A percentile compares a stretch with the other conserved stretches of the same genome.
Evolutionary conservation across 64 coral and sea anemone genomes (phyloP).

Genomic region (Stichodactyla mertensii): DNA sequence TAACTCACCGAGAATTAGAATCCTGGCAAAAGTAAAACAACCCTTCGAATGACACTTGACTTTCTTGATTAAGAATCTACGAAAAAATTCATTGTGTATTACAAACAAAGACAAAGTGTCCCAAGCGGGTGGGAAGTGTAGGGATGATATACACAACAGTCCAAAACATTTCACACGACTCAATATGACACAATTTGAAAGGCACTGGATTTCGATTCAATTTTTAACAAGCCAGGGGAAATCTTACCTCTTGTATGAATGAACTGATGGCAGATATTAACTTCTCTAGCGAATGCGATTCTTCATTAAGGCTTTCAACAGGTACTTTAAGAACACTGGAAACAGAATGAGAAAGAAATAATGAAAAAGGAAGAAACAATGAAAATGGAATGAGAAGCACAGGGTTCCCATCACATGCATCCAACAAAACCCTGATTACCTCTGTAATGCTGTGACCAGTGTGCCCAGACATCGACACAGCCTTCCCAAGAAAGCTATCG

Average conservation of each 20-base stretch:
- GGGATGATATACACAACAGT: background rate
- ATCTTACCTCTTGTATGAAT: conserved; percentile 56
- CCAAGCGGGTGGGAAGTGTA: no score
- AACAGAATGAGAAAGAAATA: background rate
- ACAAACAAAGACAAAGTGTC: no score
- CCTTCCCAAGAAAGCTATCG: conserved; percentile 57
- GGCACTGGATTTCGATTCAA: no score
- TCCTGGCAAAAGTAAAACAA: conserved; percentile 66
- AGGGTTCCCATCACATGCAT: no score
- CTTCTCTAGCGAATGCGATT: conserved; percentile 38
- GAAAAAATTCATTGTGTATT: background rate
- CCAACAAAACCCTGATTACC: conserved; percentile 18
- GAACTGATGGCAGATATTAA: conserved; percentile 42
- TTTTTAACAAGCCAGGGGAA: no score
- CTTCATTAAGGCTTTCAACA: conserved; percentile 34
- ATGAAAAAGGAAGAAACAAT: background rate
- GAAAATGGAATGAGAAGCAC: background rate
- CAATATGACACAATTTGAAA: no score
- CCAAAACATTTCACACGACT: no score
- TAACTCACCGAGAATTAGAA: conserved; percentile 28
- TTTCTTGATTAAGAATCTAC: conserved; percentile 66
- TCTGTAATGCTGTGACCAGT: conserved; percentile 61
- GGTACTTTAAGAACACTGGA: background rate
- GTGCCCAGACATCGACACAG: conserved; percentile 52
- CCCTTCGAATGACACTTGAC: conserved; percentile 44